These are phyloP conservation scores for Drosophila yooni DNA, from an alignment of 2,888 invertebrate species.

Conservation along the genomic window DNA sequence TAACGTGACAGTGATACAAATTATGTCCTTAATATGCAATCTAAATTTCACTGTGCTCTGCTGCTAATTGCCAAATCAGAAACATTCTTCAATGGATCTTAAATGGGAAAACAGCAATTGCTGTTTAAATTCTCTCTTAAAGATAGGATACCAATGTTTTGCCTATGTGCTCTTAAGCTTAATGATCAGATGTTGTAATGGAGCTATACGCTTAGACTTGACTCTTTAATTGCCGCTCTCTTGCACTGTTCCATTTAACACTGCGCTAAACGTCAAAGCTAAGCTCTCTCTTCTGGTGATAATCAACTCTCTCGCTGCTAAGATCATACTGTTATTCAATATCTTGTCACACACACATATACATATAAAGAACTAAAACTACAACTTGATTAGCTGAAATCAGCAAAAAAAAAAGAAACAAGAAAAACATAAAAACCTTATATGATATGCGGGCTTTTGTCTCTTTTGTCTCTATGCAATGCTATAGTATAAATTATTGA, in stretches of 20 bases:
- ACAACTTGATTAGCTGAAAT: constrained; percentile 44
- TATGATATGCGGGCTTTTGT: constrained; percentile 24
- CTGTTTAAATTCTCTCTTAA: neutral
- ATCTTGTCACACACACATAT: neutral
- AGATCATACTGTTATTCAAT: neutral
- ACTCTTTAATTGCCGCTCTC: neutral
- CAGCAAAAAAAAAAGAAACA: neutral
- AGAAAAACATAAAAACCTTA: constrained; percentile 1
- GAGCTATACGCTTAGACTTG: neutral
- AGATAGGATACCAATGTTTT: neutral
- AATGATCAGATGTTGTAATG: neutral
- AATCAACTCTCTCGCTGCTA: neutral
- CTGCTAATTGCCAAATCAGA: too few relatives aligned
- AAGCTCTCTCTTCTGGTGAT: neutral
- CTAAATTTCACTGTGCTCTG: neutral
- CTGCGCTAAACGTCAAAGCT: neutral
- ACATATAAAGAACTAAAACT: constrained; percentile 29
- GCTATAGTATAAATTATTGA: constrained; percentile 69
- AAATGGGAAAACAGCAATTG: neutral
- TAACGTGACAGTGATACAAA: constrained; percentile 8
- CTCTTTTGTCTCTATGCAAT: constrained; percentile 3
- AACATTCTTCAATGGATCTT: neutral
- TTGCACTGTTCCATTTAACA: neutral
- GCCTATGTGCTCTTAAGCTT: neutral
- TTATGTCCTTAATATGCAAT: neutral